Evolutionary conservation across 2,797 vertebrate species (phyloP).

Genomic region (Phrynocephalus forsythii): DNA sequence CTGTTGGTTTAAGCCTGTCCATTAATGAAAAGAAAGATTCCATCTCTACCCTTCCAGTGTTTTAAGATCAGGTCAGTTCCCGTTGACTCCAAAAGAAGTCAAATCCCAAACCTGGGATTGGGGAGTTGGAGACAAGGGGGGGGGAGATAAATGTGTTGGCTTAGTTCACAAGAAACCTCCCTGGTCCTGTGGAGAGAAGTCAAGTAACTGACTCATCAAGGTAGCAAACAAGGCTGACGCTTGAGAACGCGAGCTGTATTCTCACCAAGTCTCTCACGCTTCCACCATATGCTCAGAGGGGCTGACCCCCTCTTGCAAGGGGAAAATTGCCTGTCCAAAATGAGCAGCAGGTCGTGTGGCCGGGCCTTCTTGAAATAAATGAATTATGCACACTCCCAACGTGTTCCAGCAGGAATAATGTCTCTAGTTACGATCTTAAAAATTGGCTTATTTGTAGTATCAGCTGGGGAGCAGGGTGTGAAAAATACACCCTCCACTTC

Average conservation of each 20-base stretch:
- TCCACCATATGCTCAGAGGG: background rate
- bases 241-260: background rate
- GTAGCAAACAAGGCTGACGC: background rate
- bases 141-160: background rate
- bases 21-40: background rate
- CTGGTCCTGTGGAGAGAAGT: background rate
- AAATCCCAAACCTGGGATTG: background rate
- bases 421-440: background rate
- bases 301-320: background rate
- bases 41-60: background rate
- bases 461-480: background rate
- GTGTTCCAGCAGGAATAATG: conserved; percentile 13
- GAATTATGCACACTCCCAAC: conserved; percentile 5
- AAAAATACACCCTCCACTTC: conserved; percentile 20
- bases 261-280: background rate
- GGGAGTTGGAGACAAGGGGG: background rate
- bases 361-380: background rate
- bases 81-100: background rate
- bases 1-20: background rate
- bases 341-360: background rate
- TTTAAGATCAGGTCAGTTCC: background rate
- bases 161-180: background rate
- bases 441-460: conserved; percentile 16
- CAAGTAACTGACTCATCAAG: background rate
- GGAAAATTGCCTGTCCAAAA: background rate